These are phyloP conservation scores for Podarcis siculus DNA, from an alignment of 2,797 vertebrate species.

Conservation along the genomic window DNA sequence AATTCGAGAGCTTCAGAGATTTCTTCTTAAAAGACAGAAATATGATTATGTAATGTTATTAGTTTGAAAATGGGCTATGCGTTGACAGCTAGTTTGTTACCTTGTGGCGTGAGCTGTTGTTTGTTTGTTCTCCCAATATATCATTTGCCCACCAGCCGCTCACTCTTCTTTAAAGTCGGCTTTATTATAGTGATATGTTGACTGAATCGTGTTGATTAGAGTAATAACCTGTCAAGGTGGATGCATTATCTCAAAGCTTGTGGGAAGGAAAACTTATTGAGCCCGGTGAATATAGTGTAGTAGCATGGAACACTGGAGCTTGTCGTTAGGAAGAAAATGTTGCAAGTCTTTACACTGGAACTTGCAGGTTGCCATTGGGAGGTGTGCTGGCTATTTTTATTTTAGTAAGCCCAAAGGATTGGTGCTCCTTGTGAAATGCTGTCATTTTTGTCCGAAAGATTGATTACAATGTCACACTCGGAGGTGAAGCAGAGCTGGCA, in stretches of 20 bases:
- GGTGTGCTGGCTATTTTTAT: constrained; percentile 64
- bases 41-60: not conserved
- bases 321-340: constrained; percentile 22
- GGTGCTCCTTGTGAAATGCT: constrained; percentile 45
- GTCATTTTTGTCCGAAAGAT: constrained; percentile 63
- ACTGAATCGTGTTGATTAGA: constrained; percentile 13
- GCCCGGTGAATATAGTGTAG: constrained; percentile 18
- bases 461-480: constrained; percentile 61
- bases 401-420: constrained; percentile 64
- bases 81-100: constrained; percentile 18
- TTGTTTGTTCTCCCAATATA: constrained; percentile 3
- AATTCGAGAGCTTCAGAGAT: not conserved
- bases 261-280: constrained; percentile 18
- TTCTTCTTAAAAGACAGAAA: not conserved
- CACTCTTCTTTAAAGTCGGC: not conserved
- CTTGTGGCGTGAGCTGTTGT: constrained; percentile 11
- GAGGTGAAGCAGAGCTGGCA: constrained; percentile 62
- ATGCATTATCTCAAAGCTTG: not conserved
- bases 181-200: constrained; percentile 6
- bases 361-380: constrained; percentile 48
- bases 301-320: constrained; percentile 25
- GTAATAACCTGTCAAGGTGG: constrained; percentile 31
- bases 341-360: not conserved
- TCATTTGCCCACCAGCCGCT: constrained; percentile 8
- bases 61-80: constrained; percentile 15